Evolutionary conservation across 2,888 invertebrate genomes (phyloP).

Genomic region (Apeira syringaria): DNA sequence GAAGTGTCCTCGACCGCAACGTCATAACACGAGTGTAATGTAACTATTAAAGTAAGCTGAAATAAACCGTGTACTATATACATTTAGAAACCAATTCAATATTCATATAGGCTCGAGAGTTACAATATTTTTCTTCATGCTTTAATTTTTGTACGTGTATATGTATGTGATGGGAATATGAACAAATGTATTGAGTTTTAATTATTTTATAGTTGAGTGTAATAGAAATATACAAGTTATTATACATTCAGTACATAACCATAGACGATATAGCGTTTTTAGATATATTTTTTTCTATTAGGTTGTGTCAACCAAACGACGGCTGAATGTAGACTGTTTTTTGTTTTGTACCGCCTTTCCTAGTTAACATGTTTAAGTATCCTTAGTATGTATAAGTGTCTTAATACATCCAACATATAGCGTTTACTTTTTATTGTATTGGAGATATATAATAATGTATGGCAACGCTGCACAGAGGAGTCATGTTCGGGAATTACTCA

Average conservation of each 20-base stretch:
- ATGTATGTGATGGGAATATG: slow-evolving; percentile 35
- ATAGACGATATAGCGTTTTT: not conserved
- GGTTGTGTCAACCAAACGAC: too few relatives aligned
- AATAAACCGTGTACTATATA: slow-evolving; percentile 64
- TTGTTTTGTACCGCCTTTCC: too few relatives aligned
- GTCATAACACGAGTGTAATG: slow-evolving; percentile 71
- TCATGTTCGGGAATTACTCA: too few relatives aligned
- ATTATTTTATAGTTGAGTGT: slow-evolving; percentile 23
- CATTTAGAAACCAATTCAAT: slow-evolving; percentile 77
- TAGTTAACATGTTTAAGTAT: too few relatives aligned
- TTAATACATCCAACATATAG: too few relatives aligned
- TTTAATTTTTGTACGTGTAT: slow-evolving; percentile 68
- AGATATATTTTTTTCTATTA: too few relatives aligned
- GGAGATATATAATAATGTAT: too few relatives aligned
- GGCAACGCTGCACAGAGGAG: too few relatives aligned
- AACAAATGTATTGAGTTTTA: slow-evolving; percentile 29
- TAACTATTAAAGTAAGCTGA: slow-evolving; percentile 59
- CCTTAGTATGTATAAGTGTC: too few relatives aligned
- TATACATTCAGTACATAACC: not conserved
- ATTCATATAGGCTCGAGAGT: slow-evolving; percentile 67
- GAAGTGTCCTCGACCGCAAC: slow-evolving; percentile 68
- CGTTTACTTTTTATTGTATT: slow-evolving; percentile 14
- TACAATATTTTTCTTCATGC: slow-evolving; percentile 70
- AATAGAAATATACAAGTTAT: not conserved
- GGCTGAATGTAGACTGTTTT: too few relatives aligned